Evolutionary conservation across 1,140 invertebrate genomes (phyloP), one percentile per base, ranked within the genome.

Genomic region (Anagrus nilaparvatae): DNA sequence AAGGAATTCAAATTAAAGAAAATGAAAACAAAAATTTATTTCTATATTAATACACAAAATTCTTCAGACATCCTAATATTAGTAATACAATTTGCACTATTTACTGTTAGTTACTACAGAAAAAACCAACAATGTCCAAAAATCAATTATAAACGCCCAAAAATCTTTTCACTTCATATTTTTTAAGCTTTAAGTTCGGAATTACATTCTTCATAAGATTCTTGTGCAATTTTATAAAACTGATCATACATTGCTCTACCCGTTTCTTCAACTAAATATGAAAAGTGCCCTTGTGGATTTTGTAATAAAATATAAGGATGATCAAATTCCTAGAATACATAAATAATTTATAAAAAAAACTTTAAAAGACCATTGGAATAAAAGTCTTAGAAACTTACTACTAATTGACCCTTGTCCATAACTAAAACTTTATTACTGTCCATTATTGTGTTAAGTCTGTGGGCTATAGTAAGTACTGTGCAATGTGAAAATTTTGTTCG

Each of bases 381-480:
- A n/a, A n/a, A n/a, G n/a, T n/a, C n/a, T n/a, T n/a, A 13, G 14
- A 31, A 29, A 70, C 59, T 48, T 47, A 64, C 70, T 43, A 46
- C 50, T 55, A 59, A 56, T 6, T 52, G 50, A 37, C 70, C 70
- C 29, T 63, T 63, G 34, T 75, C 71, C 63, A 85, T 69, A 1
- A 84, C 78, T 28, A 84, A 52, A 2, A 82, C 72, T 47, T 71
- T 70, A 49, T 80, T 73, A 51, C 69, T 64, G 27, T 69, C 67
- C 58, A 69, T 66, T 35, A 69, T 67, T 0, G 67, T 68, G 63
- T 67, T 78, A 52, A 77, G 50, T 43, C 74, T 59, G 61, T 82
- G 79, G 24, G 78, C 79, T 28, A 81, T 73, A 1, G 78, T 78
- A 12, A 81, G 58, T 27, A 81, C 75, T 0, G 79, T 81, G 23